Percentiles rank a stretch among this genome's conserved stretches.
phyloP scores from a whole-genome alignment of 2,113 vertebrate species.

The Psephotus haematonotus region DNA sequence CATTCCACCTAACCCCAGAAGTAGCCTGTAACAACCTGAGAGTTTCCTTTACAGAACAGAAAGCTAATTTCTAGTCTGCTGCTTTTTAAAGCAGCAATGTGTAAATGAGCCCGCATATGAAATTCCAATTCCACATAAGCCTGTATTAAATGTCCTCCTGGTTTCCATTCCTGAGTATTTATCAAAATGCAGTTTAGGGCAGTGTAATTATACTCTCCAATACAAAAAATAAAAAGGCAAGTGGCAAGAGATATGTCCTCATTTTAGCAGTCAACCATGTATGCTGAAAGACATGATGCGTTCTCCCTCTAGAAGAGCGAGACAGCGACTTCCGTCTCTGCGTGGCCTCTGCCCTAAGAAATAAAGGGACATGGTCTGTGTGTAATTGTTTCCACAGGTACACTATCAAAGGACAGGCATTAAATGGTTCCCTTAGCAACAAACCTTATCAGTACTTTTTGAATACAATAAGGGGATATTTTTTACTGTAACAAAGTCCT shows the following conservation, averaged over 20 bases:
- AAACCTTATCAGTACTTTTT: neutral
- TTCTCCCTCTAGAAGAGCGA: neutral
- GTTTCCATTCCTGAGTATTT: neutral
- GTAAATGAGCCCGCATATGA: neutral
- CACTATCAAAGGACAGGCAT: neutral
- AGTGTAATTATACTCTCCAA: neutral
- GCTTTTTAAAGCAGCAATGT: neutral
- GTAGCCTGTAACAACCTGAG: neutral
- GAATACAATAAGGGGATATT: neutral
- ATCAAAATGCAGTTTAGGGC: neutral
- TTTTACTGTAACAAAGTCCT: neutral
- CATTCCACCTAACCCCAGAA: neutral
- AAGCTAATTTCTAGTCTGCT: neutral
- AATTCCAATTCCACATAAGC: neutral
- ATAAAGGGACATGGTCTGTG: neutral
- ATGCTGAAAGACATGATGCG: neutral
- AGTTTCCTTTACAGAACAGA: neutral
- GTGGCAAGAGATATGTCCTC: neutral
- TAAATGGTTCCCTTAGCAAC: slow-evolving; percentile 26
- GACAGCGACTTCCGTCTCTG: neutral
- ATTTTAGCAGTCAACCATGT: neutral
- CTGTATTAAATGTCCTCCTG: neutral
- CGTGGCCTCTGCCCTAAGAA: neutral
- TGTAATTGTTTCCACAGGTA: neutral
- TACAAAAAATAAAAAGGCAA: neutral